These are phyloP conservation scores for Drosophila subquinaria DNA, from an alignment of 2,888 invertebrate genomes.

Conservation along the genomic window DNA sequence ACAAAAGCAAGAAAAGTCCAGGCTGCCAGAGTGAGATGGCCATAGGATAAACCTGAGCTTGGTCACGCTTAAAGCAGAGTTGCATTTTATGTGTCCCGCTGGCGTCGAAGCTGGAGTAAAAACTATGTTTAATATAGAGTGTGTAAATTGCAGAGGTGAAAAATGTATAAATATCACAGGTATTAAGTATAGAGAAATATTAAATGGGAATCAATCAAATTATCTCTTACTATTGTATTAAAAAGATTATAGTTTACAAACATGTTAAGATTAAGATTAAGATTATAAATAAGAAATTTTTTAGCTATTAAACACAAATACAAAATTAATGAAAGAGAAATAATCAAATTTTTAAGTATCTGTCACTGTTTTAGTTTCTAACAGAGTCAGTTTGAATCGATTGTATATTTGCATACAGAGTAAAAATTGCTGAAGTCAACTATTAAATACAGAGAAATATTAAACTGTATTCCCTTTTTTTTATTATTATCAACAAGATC, in stretches of 20 bases:
- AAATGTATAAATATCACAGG: not conserved
- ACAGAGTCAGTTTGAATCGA: not conserved
- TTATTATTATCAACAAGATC: not conserved
- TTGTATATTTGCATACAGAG: no score
- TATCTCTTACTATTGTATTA: not conserved
- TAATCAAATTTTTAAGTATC: not conserved
- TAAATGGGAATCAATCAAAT: not conserved
- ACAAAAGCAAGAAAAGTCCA: conserved; percentile 42
- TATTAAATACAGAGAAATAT: no score
- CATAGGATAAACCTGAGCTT: conserved; percentile 5
- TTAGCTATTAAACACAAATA: no score
- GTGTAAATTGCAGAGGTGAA: not conserved
- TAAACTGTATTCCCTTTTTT: no score
- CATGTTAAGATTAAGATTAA: not conserved
- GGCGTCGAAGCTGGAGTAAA: no score
- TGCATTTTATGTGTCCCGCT: conserved; percentile 35
- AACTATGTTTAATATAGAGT: not conserved
- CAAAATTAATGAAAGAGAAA: no score
- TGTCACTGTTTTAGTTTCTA: not conserved
- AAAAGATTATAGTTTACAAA: not conserved
- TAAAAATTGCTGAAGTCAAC: no score
- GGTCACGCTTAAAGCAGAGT: conserved; percentile 16
- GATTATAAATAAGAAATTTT: no score
- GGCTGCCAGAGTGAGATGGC: conserved; percentile 29
- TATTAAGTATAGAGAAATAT: not conserved